Conservation (phyloP, 2,888 invertebrate genomes). For the Apodemia mormo region DNA sequence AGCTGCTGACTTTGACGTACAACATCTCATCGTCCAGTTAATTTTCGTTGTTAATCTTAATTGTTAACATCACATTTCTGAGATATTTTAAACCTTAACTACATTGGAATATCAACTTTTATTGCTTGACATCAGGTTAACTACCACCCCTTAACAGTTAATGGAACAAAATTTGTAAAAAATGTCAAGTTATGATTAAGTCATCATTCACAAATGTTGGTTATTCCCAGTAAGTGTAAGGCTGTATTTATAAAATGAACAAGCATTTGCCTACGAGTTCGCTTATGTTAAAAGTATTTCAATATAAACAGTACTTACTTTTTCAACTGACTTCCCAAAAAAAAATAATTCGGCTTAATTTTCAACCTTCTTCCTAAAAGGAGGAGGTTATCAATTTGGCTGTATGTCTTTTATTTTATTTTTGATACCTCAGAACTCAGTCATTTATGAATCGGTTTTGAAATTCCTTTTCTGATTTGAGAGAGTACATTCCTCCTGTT, state of each 20-base stretch:
- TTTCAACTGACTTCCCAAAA: no score
- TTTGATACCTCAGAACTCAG: no score
- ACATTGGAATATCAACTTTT: background rate
- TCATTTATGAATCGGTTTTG: no score
- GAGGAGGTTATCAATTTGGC: no score
- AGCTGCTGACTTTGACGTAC: background rate
- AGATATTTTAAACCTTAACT: background rate
- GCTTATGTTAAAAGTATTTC: no score
- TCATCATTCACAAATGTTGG: background rate
- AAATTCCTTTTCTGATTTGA: no score
- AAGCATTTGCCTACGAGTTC: no score
- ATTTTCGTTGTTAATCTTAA: constrained; percentile 1
- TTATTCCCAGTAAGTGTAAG: background rate
- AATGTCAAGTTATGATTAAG: constrained; percentile 8
- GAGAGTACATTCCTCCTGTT: no score
- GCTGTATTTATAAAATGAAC: background rate
- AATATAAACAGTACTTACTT: no score
- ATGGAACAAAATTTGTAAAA: constrained; percentile 8
- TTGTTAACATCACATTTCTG: background rate
- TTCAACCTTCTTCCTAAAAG: no score
- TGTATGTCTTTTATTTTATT: no score
- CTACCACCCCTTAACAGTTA: background rate
- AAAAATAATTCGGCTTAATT: no score
- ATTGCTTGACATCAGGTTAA: background rate
- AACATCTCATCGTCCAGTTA: background rate